phyloP scores from a whole-genome alignment of 2,888 invertebrate genomes.

The Mesoligia furuncula region DNA sequence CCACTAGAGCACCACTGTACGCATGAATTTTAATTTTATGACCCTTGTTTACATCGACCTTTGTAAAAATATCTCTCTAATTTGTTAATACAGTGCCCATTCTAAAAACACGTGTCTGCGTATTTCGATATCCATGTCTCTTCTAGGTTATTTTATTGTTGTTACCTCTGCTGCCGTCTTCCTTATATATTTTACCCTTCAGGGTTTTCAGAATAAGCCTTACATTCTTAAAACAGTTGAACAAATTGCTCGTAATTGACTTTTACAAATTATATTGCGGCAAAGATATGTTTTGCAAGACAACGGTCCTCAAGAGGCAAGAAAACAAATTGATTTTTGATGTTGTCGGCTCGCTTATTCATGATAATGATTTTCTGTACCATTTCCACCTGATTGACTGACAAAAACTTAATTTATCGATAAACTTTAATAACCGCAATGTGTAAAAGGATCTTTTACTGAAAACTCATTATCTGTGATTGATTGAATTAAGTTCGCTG shows the following conservation, averaged over 20 bases:
- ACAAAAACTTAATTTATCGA: conserved; percentile 75
- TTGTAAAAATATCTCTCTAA: conserved; percentile 48
- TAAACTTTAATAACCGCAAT: conserved; percentile 71
- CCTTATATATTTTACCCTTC: background rate
- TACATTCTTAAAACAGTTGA: conserved; percentile 52
- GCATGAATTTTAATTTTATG: conserved; percentile 80
- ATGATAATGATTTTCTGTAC: conserved; percentile 77
- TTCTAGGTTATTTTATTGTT: background rate
- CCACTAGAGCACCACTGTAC: conserved; percentile 79
- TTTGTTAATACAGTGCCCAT: conserved; percentile 21
- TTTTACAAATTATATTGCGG: conserved; percentile 73
- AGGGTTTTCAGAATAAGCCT: background rate
- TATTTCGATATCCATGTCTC: background rate
- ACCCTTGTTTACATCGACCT: conserved; percentile 65
- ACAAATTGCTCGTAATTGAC: conserved; percentile 66
- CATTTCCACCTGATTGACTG: conserved; percentile 69
- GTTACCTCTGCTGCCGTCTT: background rate
- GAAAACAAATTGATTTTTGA: conserved; percentile 87
- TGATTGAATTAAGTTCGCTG: conserved; percentile 73
- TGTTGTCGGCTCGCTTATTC: conserved; percentile 73
- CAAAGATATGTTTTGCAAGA: conserved; percentile 71
- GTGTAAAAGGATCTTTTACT: conserved; percentile 73
- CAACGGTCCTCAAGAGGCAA: conserved; percentile 69
- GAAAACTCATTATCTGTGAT: conserved; percentile 68
- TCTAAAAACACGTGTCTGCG: background rate